Conservation (phyloP, 2,797 vertebrate species). For the Anas bahamensis region DNA sequence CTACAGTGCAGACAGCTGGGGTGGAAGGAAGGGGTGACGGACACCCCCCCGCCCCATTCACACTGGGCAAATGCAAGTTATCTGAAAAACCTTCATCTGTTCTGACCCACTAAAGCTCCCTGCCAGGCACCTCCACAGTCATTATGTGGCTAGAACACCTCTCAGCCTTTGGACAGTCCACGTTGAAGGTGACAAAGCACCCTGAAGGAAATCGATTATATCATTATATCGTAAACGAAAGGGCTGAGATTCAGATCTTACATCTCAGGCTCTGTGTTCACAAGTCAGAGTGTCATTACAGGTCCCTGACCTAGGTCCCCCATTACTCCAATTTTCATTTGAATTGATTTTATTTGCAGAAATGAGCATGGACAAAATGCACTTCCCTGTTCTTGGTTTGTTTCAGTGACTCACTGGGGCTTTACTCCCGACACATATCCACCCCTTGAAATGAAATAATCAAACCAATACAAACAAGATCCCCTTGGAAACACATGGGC, state of each 20-base stretch:
- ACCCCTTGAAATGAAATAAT: not conserved
- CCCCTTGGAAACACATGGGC: not conserved
- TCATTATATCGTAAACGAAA: not conserved
- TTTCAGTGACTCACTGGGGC: not conserved
- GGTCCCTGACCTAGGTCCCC: not conserved
- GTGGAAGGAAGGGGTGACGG: not conserved
- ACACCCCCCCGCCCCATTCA: not conserved
- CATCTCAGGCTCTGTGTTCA: not conserved
- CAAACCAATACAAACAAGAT: not conserved
- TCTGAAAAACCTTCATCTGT: not conserved
- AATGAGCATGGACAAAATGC: accelerated
- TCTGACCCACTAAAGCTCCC: not conserved
- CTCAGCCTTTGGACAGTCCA: not conserved
- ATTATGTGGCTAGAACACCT: accelerated
- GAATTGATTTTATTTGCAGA: not conserved
- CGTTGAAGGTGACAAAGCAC: not conserved
- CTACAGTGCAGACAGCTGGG: not conserved
- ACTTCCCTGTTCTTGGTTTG: not conserved
- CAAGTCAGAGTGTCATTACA: not conserved
- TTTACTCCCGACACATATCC: not conserved
- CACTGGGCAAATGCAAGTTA: not conserved
- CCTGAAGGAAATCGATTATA: not conserved
- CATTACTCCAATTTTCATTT: accelerated
- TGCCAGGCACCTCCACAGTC: not conserved
- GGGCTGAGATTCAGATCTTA: not conserved